phyloP scores from a whole-genome alignment of 2,888 invertebrate species.

The Epirrhoe alternata region DNA sequence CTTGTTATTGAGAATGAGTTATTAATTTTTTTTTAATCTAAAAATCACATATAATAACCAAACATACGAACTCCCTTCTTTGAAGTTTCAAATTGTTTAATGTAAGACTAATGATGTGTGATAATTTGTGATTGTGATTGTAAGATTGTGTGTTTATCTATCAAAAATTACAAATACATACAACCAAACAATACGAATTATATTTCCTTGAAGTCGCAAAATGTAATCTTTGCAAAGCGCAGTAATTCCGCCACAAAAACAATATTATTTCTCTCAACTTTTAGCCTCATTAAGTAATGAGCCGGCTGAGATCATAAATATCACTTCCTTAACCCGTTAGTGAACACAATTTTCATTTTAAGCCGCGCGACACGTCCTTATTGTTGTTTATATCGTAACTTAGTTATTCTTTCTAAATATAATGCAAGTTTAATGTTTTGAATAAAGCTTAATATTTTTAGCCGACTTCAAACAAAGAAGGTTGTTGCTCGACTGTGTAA shows the following conservation, averaged over 20 bases:
- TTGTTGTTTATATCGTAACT: conserved; percentile 72
- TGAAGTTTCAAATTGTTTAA: no score
- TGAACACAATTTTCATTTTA: conserved; percentile 83
- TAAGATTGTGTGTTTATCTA: no score
- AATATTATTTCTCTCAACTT: conserved; percentile 16
- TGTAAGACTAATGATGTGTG: no score
- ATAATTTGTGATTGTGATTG: no score
- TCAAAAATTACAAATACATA: no score
- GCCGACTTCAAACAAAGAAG: neutral
- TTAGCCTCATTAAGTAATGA: conserved; percentile 41
- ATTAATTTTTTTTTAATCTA: no score
- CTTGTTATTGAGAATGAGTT: no score
- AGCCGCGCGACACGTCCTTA: conserved; percentile 69
- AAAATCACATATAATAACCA: no score
- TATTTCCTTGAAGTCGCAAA: no score
- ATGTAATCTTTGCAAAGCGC: neutral
- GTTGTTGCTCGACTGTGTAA: no score
- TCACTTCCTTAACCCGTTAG: conserved; percentile 77
- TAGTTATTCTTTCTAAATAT: conserved; percentile 30
- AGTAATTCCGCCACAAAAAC: neutral
- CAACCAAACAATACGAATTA: no score
- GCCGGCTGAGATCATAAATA: conserved; percentile 67
- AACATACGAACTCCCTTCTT: no score
- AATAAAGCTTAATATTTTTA: neutral
- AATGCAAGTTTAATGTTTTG: neutral